These are phyloP conservation scores for Lophius americanus DNA, from an alignment of 2,797 vertebrate genomes.

Conservation along the genomic window DNA sequence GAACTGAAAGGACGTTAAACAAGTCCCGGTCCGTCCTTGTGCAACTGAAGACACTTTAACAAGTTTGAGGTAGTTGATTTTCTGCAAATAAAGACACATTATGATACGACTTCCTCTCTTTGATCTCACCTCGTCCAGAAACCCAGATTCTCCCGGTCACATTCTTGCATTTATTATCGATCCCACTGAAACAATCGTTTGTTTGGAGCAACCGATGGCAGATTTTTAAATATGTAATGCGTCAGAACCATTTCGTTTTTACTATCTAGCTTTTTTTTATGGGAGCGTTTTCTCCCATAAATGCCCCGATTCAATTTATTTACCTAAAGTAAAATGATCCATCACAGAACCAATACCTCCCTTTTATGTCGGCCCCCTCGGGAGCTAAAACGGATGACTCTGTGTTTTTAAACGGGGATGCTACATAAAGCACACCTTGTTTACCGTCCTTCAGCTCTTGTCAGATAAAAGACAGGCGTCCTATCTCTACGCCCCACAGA, in stretches of 20 bases:
- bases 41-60: too few species aligned
- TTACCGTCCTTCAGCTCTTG: conserved; percentile 49
- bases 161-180: conserved; percentile 40
- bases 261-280: neutral
- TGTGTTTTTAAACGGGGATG: conserved; percentile 25
- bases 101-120: conserved; percentile 10
- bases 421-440: conserved; percentile 46
- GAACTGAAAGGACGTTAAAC: neutral
- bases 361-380: conserved; percentile 1
- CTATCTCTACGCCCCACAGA: conserved; percentile 38
- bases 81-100: too few species aligned
- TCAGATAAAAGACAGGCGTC: conserved; percentile 51
- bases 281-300: neutral
- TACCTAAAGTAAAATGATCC: conserved; percentile 6
- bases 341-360: conserved; percentile 4
- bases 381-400: conserved; percentile 33
- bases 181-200: conserved; percentile 30
- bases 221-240: neutral
- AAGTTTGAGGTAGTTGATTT: too few species aligned
- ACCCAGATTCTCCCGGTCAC: conserved; percentile 26
- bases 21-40: neutral
- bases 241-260: neutral
- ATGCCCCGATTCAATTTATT: neutral
- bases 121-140: neutral
- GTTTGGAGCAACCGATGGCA: too few species aligned